These are phyloP conservation scores for Papilio helenus DNA, from an alignment of 1,140 invertebrate genomes.

Conservation along the genomic window DNA sequence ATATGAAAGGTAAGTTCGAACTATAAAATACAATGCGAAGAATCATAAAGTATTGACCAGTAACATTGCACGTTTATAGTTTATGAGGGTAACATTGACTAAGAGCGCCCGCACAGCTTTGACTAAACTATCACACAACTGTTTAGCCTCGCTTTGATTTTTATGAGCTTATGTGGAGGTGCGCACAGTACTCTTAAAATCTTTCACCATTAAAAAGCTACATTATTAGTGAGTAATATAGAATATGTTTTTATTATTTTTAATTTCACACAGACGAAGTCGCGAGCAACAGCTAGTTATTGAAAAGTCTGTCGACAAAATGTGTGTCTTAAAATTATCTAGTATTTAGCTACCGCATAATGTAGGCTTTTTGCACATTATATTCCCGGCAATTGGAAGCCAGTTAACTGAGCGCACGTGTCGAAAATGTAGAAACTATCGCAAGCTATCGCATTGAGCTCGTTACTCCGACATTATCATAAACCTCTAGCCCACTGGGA, in stretches of 20 bases:
- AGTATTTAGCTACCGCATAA: slow-evolving; percentile 13
- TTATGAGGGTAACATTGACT: neutral
- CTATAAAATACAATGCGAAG: neutral
- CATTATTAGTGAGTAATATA: no score
- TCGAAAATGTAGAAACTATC: slow-evolving; percentile 49
- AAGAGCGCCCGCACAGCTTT: neutral
- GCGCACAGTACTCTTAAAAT: no score
- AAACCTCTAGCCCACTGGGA: slow-evolving; percentile 36
- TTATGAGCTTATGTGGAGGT: no score
- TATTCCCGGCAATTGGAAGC: slow-evolving; percentile 43
- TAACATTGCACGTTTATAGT: neutral
- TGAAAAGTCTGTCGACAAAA: no score
- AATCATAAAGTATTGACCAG: neutral
- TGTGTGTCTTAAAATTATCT: no score
- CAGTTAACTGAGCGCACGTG: slow-evolving; percentile 45
- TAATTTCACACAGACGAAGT: no score
- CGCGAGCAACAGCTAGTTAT: no score
- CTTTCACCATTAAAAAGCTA: no score
- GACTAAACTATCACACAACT: no score
- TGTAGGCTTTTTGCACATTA: slow-evolving; percentile 42
- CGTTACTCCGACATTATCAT: slow-evolving; percentile 38
- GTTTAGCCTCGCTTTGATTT: no score
- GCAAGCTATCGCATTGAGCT: slow-evolving; percentile 35
- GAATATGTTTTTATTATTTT: no score
- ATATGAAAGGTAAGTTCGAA: slow-evolving; percentile 24